Evolutionary conservation across 2,797 vertebrate genomes (phyloP).

Genomic region (Echiichthys vipera): DNA sequence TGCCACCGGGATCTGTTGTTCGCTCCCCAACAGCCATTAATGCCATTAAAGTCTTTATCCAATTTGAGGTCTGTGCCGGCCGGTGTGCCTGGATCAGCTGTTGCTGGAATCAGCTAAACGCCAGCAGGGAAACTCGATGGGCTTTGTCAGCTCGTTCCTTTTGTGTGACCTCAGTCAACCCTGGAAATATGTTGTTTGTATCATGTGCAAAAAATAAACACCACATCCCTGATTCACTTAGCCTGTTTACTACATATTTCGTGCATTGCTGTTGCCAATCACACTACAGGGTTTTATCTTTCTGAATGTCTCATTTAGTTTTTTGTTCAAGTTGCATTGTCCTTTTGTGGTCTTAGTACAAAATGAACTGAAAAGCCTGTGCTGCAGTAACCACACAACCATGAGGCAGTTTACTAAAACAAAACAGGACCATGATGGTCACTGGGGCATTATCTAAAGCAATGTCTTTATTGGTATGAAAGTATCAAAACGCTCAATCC

Average conservation of each 20-base stretch:
- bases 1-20: constrained; percentile 51
- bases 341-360: neutral
- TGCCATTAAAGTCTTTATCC: constrained; percentile 64
- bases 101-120: constrained; percentile 34
- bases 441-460: neutral
- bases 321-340: neutral
- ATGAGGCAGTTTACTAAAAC: neutral
- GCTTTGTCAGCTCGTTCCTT: constrained; percentile 13
- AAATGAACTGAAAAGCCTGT: neutral
- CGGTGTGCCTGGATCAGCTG: constrained; percentile 54
- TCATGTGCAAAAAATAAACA: neutral
- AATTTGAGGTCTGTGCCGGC: constrained; percentile 45
- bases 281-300: neutral
- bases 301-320: neutral
- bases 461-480: too few relatives aligned
- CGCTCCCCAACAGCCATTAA: constrained; percentile 52
- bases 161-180: neutral
- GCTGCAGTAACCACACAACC: neutral
- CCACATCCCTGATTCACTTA: neutral
- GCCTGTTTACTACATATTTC: neutral
- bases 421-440: neutral
- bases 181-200: constrained; percentile 1
- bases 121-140: constrained; percentile 13
- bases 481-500: too few relatives aligned
- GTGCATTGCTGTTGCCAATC: neutral